Conservation (phyloP, 1,140 invertebrate species). For the Antheraea mylitta region DNA sequence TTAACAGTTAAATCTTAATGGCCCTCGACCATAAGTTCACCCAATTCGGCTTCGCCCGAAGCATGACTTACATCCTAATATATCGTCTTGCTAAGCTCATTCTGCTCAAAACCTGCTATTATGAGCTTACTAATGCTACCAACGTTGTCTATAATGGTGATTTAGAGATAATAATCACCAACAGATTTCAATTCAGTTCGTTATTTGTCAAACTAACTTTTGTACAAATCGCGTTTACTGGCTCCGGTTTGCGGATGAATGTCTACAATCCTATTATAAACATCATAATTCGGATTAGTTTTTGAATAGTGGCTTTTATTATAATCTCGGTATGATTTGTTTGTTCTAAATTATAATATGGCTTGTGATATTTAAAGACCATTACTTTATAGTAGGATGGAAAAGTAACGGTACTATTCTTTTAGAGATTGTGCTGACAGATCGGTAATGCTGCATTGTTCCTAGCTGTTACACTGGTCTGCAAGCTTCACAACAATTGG, state of each 20-base stretch:
- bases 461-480: too few species aligned
- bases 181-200: not conserved
- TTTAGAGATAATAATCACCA: conserved; percentile 7
- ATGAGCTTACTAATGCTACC: conserved; percentile 12
- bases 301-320: too few species aligned
- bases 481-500: too few species aligned
- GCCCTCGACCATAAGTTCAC: conserved; percentile 16
- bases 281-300: not conserved
- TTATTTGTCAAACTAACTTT: not conserved
- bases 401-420: too few species aligned
- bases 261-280: not conserved
- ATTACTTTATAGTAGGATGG: too few species aligned
- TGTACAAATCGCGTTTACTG: not conserved
- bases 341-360: too few species aligned
- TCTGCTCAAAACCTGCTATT: conserved; percentile 17
- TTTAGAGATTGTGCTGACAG: too few species aligned
- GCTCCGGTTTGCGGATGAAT: not conserved
- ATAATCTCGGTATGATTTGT: too few species aligned
- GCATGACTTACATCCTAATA: conserved; percentile 27
- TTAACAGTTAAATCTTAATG: conserved; percentile 33
- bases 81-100: conserved; percentile 22
- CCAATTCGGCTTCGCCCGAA: conserved; percentile 22
- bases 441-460: too few species aligned
- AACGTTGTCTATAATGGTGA: conserved; percentile 8
- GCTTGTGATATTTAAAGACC: too few species aligned